phyloP scores from a whole-genome alignment of 2,888 invertebrate genomes.

The Brachyopa scutellaris region DNA sequence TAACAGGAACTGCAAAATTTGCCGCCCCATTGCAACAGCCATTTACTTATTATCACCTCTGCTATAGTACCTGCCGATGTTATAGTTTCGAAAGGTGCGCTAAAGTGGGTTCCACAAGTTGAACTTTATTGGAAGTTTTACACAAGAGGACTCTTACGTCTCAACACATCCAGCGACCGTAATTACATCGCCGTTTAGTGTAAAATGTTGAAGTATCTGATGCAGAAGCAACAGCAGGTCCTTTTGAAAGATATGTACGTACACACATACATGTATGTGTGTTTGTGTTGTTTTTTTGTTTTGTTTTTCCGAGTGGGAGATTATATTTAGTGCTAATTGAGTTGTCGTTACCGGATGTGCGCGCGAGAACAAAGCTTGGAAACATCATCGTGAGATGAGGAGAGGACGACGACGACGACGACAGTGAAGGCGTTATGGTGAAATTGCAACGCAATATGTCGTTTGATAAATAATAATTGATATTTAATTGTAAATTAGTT shows the following conservation, averaged over 20 bases:
- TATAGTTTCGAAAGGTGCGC: conserved; percentile 54
- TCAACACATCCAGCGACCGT: neutral
- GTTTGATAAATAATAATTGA: conserved; percentile 65
- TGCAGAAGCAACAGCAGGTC: conserved; percentile 41
- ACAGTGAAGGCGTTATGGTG: neutral
- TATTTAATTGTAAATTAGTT: conserved; percentile 63
- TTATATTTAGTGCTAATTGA: conserved; percentile 68
- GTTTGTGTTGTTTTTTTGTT: neutral
- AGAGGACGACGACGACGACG: too few relatives aligned
- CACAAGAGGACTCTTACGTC: neutral
- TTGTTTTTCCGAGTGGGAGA: conserved; percentile 11
- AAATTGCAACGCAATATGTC: conserved; percentile 40
- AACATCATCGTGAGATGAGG: conserved; percentile 10
- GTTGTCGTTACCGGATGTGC: conserved; percentile 68
- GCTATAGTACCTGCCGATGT: neutral
- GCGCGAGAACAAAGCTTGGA: conserved; percentile 52
- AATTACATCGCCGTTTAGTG: conserved; percentile 61
- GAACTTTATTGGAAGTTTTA: conserved; percentile 63
- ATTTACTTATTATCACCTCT: conserved; percentile 67
- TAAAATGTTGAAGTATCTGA: conserved; percentile 38
- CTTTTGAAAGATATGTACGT: conserved; percentile 17
- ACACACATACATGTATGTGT: neutral
- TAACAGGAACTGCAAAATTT: conserved; percentile 36
- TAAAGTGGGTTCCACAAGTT: conserved; percentile 56
- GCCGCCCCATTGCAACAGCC: conserved; percentile 65